A percentile compares a stretch with the other conserved stretches of the same genome.
Conservation (phyloP, 2,113 vertebrate genomes). For the Notarius lentiginosus region DNA sequence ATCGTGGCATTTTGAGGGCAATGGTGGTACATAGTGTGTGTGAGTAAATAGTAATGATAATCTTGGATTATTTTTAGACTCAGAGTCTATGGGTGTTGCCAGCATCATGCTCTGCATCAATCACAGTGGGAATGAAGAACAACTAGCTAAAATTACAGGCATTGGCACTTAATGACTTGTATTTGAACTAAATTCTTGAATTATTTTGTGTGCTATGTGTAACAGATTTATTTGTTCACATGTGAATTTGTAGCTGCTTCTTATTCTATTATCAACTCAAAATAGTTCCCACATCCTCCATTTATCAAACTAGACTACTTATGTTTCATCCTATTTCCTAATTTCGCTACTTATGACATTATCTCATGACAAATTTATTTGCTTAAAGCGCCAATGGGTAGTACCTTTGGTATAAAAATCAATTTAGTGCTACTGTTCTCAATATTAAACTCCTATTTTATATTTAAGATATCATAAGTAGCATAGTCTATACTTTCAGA, state of each 20-base stretch:
- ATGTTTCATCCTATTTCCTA: neutral
- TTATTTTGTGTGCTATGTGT: neutral
- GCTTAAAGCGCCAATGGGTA: neutral
- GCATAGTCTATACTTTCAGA: neutral
- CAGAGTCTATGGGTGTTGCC: neutral
- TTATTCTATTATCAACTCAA: neutral
- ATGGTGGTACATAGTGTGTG: neutral
- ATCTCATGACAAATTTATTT: neutral
- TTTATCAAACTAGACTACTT: neutral
- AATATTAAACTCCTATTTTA: neutral
- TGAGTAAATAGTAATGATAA: slow-evolving; percentile 18
- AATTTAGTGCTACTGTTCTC: neutral
- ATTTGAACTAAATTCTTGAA: slow-evolving; percentile 38
- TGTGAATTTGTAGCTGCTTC: too few species aligned
- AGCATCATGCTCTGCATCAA: slow-evolving; percentile 10
- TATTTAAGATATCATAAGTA: neutral
- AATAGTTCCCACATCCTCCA: neutral
- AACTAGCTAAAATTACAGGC: slow-evolving; percentile 9
- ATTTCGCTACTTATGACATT: neutral
- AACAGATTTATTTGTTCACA: slow-evolving; percentile 8
- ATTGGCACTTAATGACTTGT: slow-evolving; percentile 29
- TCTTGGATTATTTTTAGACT: slow-evolving; percentile 22
- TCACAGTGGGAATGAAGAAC: slow-evolving; percentile 19
- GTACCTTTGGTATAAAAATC: neutral
- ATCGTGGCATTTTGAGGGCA: slow-evolving; percentile 27